A percentile compares a stretch with the other conserved stretches of the same genome.
Evolutionary conservation across 2,113 vertebrate species (phyloP).

Genomic region (Pseudolaguvia tuberculata): DNA sequence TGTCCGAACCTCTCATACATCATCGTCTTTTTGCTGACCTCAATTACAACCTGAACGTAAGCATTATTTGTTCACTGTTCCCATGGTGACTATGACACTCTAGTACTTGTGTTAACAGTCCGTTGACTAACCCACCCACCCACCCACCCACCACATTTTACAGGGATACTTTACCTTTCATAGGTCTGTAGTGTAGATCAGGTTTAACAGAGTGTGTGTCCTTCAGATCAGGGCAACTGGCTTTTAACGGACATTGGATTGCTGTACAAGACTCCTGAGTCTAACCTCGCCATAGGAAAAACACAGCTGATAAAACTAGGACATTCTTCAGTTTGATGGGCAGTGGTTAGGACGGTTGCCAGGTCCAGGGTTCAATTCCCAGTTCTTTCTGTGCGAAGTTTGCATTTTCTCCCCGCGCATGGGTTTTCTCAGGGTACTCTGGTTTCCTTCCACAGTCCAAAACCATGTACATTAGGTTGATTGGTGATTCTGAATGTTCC

Average conservation of each 20-base stretch:
- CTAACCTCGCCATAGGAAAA: constrained; percentile 23
- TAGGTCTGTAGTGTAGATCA: constrained; percentile 43
- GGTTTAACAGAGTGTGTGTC: constrained; percentile 53
- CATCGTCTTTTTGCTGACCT: constrained; percentile 17
- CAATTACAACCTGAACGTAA: constrained; percentile 27
- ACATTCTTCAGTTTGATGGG: background rate
- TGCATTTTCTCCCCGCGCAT: too few species aligned
- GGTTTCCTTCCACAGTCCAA: too few species aligned
- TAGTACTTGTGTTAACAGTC: constrained; percentile 53
- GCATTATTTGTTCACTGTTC: constrained; percentile 48
- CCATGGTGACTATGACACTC: constrained; percentile 59
- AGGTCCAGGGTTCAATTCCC: too few species aligned
- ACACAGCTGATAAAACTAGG: constrained; percentile 30
- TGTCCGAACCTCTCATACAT: constrained; percentile 46
- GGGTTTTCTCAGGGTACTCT: too few species aligned
- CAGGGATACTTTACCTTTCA: constrained; percentile 45
- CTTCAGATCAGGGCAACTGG: constrained; percentile 39
- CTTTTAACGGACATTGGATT: constrained; percentile 47
- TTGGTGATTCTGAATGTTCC: too few species aligned
- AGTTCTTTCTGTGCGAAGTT: too few species aligned
- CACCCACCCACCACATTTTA: constrained; percentile 56
- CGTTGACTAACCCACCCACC: constrained; percentile 46
- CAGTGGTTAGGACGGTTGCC: too few species aligned
- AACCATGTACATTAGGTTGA: too few species aligned
- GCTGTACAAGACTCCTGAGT: constrained; percentile 18